Evolutionary conservation across 2,888 invertebrate genomes (phyloP).

Genomic region (Thysanoteuthis rhombus): DNA sequence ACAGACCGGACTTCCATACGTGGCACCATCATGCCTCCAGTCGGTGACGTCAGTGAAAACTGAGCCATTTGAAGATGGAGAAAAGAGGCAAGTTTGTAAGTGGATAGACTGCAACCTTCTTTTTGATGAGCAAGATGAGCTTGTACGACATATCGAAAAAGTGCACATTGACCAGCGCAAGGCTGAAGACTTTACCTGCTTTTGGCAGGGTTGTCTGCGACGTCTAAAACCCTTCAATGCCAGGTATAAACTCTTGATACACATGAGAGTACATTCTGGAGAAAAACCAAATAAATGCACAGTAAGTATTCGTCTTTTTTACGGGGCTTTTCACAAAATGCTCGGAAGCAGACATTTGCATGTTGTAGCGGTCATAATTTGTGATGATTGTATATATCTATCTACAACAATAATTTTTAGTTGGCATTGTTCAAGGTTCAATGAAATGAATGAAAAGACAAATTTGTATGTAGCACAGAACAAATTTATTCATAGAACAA

Average conservation of each 20-base stretch:
- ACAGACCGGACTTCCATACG: slow-evolving; percentile 35
- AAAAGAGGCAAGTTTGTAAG: slow-evolving; percentile 58
- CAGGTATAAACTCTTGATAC: slow-evolving; percentile 67
- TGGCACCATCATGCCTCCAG: slow-evolving; percentile 26
- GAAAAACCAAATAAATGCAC: slow-evolving; percentile 68
- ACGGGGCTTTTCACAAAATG: too few species aligned
- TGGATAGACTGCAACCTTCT: slow-evolving; percentile 66
- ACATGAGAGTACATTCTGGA: slow-evolving; percentile 68
- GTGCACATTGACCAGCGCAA: slow-evolving; percentile 67
- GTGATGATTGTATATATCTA: too few species aligned
- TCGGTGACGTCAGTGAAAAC: slow-evolving; percentile 1
- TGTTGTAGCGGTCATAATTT: too few species aligned
- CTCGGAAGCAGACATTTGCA: too few species aligned
- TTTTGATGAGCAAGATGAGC: slow-evolving; percentile 63
- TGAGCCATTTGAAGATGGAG: slow-evolving; percentile 51
- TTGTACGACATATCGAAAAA: slow-evolving; percentile 67
- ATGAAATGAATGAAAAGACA: too few species aligned
- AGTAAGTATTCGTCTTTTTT: slow-evolving; percentile 49
- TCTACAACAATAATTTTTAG: too few species aligned
- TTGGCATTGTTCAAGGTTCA: too few species aligned
- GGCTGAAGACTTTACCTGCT: slow-evolving; percentile 67
- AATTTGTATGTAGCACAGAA: too few species aligned
- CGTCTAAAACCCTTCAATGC: slow-evolving; percentile 67
- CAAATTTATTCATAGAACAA: too few species aligned
- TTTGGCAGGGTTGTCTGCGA: slow-evolving; percentile 65